Evolutionary conservation across 1,140 invertebrate genomes (phyloP).

Genomic region (Lepidurus arcticus): DNA sequence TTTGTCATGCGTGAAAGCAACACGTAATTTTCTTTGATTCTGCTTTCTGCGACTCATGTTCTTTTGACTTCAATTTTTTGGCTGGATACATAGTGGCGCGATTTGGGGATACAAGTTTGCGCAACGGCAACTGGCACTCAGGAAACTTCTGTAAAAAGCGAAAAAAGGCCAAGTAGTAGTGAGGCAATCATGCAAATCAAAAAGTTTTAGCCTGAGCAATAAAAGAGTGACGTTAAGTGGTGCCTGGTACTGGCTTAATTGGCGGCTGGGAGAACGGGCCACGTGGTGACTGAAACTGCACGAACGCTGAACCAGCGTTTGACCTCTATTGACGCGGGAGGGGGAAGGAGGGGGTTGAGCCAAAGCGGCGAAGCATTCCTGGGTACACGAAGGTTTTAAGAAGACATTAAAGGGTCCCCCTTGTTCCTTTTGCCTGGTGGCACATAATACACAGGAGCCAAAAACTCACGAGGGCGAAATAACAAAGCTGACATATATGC

Average conservation of each 20-base stretch:
- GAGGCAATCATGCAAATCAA: neutral
- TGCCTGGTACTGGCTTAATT: neutral
- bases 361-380: neutral
- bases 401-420: slow-evolving; percentile 6
- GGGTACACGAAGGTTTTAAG: slow-evolving; percentile 14
- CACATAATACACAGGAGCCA: neutral
- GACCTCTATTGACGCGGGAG: slow-evolving; percentile 17
- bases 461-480: neutral
- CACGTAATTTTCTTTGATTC: too few species aligned
- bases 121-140: neutral
- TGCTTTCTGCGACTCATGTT: too few species aligned
- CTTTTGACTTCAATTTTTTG: too few species aligned
- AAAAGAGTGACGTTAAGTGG: slow-evolving; percentile 2
- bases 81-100: too few species aligned
- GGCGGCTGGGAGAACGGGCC: neutral
- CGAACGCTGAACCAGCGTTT: slow-evolving; percentile 15
- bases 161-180: neutral
- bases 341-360: neutral
- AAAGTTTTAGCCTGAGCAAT: neutral
- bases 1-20: too few species aligned
- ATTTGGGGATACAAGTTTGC: neutral
- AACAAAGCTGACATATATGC: slow-evolving; percentile 15
- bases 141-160: neutral
- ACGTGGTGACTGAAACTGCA: slow-evolving; percentile 12
- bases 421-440: neutral